Conservation (phyloP, 1,140 invertebrate species). For the Drosophila fuyamai region DNA sequence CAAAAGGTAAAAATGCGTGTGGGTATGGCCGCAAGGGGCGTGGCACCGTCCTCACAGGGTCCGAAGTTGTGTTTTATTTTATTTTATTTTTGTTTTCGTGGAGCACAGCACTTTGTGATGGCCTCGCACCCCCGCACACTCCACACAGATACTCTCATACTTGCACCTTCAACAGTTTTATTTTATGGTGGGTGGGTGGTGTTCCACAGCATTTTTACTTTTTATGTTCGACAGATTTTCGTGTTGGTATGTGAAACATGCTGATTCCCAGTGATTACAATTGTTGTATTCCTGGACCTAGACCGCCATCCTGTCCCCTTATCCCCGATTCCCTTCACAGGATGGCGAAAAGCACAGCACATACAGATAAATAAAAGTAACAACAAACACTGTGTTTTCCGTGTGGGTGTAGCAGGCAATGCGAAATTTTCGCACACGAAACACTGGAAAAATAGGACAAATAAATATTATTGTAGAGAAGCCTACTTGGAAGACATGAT, state of each 20-base stretch:
- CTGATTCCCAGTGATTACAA: slow-evolving; percentile 82
- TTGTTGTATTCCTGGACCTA: slow-evolving; percentile 67
- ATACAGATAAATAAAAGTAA: slow-evolving; percentile 75
- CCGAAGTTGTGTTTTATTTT: slow-evolving; percentile 21
- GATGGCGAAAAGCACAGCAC: slow-evolving; percentile 68
- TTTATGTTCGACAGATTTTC: slow-evolving; percentile 83
- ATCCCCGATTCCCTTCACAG: slow-evolving; percentile 4
- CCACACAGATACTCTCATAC: slow-evolving; percentile 15
- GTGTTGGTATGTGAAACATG: slow-evolving; percentile 82
- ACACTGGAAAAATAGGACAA: slow-evolving; percentile 40
- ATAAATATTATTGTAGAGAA: slow-evolving; percentile 14
- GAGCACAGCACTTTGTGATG: slow-evolving; percentile 66
- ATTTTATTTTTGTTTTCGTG: slow-evolving; percentile 47
- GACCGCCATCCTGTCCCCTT: slow-evolving; percentile 2
- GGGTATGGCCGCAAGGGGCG: neutral
- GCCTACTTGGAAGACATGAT: neutral
- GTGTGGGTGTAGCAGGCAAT: slow-evolving; percentile 27
- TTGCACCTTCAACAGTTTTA: slow-evolving; percentile 62
- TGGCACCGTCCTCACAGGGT: slow-evolving; percentile 15
- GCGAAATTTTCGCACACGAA: slow-evolving; percentile 64
- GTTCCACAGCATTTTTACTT: slow-evolving; percentile 70
- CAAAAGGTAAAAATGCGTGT: slow-evolving; percentile 61
- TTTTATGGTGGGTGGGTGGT: slow-evolving; percentile 59
- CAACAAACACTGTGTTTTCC: slow-evolving; percentile 20
- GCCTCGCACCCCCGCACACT: slow-evolving; percentile 5